Evolutionary conservation across 1,140 invertebrate genomes (phyloP), one percentile per base, ranked within the genome.

Genomic region (Papilio dardanus): DNA sequence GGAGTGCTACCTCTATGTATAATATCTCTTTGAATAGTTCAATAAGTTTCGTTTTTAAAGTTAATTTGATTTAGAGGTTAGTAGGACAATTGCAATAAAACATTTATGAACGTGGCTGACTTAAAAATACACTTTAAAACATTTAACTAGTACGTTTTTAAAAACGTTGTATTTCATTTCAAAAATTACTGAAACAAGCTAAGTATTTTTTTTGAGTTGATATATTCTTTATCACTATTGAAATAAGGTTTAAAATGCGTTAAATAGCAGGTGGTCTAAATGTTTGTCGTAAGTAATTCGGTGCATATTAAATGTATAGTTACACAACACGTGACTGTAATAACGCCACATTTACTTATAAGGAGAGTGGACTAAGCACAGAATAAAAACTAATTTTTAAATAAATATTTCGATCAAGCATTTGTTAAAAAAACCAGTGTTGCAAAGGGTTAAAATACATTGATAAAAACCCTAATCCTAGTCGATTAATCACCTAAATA

Each of bases 241-340:
- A 14, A 1, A 58, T 58, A 58, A 0, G 54, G 24, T 58, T 58
- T 2, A 1, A 58, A 58, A 58, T 58, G 8, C 21, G 21, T 21
- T 58, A 16, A 24, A 14, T 58, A 12, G 4, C 12, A 28, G 30
- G 3, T 28, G 54, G 21, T 28, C 54, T 62, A 62, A 62, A 62
- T 62, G 24, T 62, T 62, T 30, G 54, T 62, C 54, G 54, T 30
- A 62, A 62, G 54, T 62, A 62, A 62, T 62, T 21, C 54, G 54
- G 54, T 62, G 54, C 54, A 62, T 62, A 62, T 50, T 50, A 19
- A 62, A 62, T 62, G 54, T 28, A 58, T 4, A 58, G 54, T 62
- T 62, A 62, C 54, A 62, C 54, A 62, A 62, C 54, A 12, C 10
- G 54, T 58, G 10, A 58, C 21, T 58, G 50, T 28, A 62, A 62